A percentile compares a stretch with the other conserved stretches of the same genome.
These are phyloP conservation scores for Linnaemya vulpina DNA, from an alignment of 2,888 invertebrate genomes.

Conservation along the genomic window DNA sequence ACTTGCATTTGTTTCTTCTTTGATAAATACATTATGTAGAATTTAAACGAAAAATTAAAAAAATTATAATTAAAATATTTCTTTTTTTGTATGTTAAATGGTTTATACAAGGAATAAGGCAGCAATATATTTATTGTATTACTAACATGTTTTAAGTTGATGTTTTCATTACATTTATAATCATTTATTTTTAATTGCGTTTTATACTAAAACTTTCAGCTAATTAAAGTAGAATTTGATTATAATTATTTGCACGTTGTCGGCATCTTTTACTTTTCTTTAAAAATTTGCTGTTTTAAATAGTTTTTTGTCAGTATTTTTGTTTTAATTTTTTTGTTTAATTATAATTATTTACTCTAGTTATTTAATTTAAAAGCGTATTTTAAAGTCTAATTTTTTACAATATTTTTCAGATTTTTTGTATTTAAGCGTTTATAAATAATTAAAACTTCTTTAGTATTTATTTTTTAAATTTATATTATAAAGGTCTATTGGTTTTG, in stretches of 20 bases:
- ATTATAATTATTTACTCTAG: conserved; percentile 51
- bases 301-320: conserved; percentile 59
- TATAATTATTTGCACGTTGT: conserved; percentile 75
- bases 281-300: conserved; percentile 53
- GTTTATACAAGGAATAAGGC: conserved; percentile 81
- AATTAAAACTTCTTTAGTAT: conserved; percentile 74
- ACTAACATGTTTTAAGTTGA: conserved; percentile 62
- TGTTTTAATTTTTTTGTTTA: conserved; percentile 43
- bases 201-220: conserved; percentile 71
- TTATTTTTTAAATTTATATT: conserved; percentile 56
- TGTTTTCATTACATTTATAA: conserved; percentile 56
- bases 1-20: conserved; percentile 23
- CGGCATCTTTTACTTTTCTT: conserved; percentile 68
- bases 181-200: conserved; percentile 41
- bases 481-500: conserved; percentile 31
- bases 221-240: conserved; percentile 72
- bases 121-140: conserved; percentile 76
- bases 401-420: conserved; percentile 48
- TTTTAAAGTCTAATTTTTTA: conserved; percentile 70
- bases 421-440: conserved; percentile 68
- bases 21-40: conserved; percentile 55
- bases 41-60: conserved; percentile 48
- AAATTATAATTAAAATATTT: conserved; percentile 48
- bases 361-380: conserved; percentile 68
- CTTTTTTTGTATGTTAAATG: conserved; percentile 69